Base-by-base conservation (phyloP, 2,113 vertebrate species). In the Strix aluco region DNA sequence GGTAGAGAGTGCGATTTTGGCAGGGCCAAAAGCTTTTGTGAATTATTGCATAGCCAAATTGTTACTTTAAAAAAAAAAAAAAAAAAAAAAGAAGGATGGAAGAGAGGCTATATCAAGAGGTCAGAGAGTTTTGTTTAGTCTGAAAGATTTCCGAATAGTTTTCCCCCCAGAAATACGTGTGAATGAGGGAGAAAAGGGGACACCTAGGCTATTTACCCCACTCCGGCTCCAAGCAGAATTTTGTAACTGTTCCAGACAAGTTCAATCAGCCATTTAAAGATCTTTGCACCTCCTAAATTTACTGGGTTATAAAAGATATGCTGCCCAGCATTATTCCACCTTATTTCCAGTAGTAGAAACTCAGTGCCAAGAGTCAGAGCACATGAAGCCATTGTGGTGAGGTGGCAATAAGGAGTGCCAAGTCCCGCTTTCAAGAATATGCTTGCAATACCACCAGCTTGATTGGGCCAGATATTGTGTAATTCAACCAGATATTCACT, bases 51-150 rank as follows among this genome's bases (percentile, higher is more conserved):
- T 6, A 47, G 66, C 36, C 78, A 61, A 95, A 47, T 38, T 52
- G 42, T 73, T 65, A 26, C 13, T 8, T 58, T 47, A 47, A 47
- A 47, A 47, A 17, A 44, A 44, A 44, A 44, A 44, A 44, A 44
- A 46, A 46, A 46, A 47, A 21, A 47, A 47, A 11, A 55, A 77
- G 16, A 5, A 27, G 4, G 27, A 14, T 18, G 16, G 5, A 58
- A 54, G 18, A 70, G 40, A 74, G 21, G 40, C 69, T 95, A 4
- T 81, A 79, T 62, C 18, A 72, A 87, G 58, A 85, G 58, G 93
- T 92, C 89, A 90, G 36, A 77, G 46, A 87, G 90, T 49, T 96
- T 66, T 93, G 49, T 93, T 96, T 81, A 95, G 82, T 94, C 94
- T 94, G 54, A 96, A 90, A n/a, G 46, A 51, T 55, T 93, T 78